Base-by-base conservation (phyloP, 2,888 invertebrate species). In the Bellardia pandia region DNA sequence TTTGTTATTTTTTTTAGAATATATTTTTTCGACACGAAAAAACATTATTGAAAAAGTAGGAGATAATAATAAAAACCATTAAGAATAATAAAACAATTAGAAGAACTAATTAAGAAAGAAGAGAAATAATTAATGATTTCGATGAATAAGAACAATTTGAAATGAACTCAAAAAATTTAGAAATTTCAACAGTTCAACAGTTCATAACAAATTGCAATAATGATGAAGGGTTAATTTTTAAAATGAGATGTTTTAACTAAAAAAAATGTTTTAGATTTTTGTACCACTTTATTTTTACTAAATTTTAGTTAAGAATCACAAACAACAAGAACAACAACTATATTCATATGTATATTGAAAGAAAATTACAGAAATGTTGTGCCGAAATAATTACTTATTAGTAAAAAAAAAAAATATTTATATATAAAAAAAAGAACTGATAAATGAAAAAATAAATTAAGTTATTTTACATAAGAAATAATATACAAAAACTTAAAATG, bases 311-410 rank as follows among this genome's bases (percentile, higher is more conserved):
- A 83, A 85, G 72, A 85, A 80, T 88, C 86, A 88, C 84, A 86
- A 88, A 88, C 86, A 88, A 88, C 86, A 88, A 88, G 86, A 88
- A 88, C 88, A 88, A 88, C 88, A 88, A 88, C 88, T 84, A 88
- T 88, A 87, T 81, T 84, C 81, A 87, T 87, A 87, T 81, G 78
- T 86, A 86, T 86, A 83, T 87, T 81, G 72, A 82, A 76, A 79
- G 71, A 75, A 33, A 64, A 72, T 80, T 86, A 87, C 87, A 81
- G 81, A 86, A 88, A 83, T 86, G 42, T 81, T 88, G 88, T 88
- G 88, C 88, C 79, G 79, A 86, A 88, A 88, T 83, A 75, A 85
- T 82, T 79, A 69, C n/a, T 66, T 77, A 62, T 71, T 62, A 76
- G 56, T 86, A 53, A 68, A 45, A 58, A 74, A 86, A 60, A 69